A percentile compares a stretch with the other conserved stretches of the same genome.
These are phyloP conservation scores for Drepanosiphum platanoidis DNA, from an alignment of 2,888 invertebrate genomes.

Conservation along the genomic window DNA sequence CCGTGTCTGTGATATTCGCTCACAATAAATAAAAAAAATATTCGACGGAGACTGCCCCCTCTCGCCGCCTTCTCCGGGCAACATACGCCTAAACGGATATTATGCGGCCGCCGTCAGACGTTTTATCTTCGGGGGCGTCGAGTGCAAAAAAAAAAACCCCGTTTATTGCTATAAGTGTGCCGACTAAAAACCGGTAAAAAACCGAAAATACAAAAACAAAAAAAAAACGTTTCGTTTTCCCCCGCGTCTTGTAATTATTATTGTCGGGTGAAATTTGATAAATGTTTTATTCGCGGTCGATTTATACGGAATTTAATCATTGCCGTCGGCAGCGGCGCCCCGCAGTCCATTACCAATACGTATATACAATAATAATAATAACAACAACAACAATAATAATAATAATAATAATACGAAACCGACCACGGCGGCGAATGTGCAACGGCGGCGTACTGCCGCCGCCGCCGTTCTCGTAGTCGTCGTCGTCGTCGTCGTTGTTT, in stretches of 20 bases:
- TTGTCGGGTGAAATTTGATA: constrained; percentile 40
- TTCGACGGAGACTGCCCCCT: too few species aligned
- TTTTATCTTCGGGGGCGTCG: background rate
- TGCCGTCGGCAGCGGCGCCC: constrained; percentile 6
- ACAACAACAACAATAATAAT: background rate
- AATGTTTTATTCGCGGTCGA: constrained; percentile 35
- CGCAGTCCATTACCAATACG: constrained; percentile 7
- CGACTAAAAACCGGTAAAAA: constrained; percentile 12
- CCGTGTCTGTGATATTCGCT: background rate
- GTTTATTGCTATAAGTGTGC: constrained; percentile 14
- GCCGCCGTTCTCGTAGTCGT: background rate
- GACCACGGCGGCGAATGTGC: background rate
- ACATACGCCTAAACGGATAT: too few species aligned
- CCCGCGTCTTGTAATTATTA: background rate
- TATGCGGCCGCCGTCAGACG: background rate
- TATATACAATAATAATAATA: background rate
- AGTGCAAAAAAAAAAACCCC: constrained; percentile 11
- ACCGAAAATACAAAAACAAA: background rate
- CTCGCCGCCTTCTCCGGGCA: too few species aligned
- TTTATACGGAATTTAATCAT: constrained; percentile 37
- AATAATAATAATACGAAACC: background rate
- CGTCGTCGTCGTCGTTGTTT: background rate
- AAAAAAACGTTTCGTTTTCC: constrained; percentile 9
- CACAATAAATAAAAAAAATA: too few species aligned
- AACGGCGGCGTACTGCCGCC: background rate